A percentile compares a stretch with the other conserved stretches of the same genome.
phyloP scores from a whole-genome alignment of 2,888 invertebrate species.

The Hyalella azteca region DNA sequence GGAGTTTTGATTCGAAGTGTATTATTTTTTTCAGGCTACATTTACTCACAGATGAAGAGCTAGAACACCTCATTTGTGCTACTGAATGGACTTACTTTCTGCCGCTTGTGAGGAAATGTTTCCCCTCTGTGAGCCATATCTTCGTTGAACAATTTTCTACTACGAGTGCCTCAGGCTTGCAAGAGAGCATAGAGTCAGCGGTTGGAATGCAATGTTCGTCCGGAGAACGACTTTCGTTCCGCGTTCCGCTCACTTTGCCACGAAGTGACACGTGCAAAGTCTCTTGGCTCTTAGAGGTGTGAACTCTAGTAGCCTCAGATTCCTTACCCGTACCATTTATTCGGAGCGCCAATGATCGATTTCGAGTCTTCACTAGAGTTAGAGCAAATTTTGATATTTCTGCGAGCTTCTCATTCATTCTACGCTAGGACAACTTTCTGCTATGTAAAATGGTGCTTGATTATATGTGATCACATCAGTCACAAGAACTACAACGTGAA shows the following conservation, averaged over 20 bases:
- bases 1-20: no score
- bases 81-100: conserved; percentile 79
- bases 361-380: no score
- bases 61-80: conserved; percentile 80
- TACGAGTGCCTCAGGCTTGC: neutral
- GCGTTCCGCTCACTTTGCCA: conserved; percentile 67
- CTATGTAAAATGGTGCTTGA: no score
- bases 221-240: conserved; percentile 74
- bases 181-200: conserved; percentile 66
- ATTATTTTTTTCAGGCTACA: conserved; percentile 44
- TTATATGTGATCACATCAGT: no score
- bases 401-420: no score
- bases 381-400: no score
- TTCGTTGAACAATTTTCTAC: conserved; percentile 69
- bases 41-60: conserved; percentile 83
- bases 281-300: conserved; percentile 71
- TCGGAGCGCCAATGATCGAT: no score
- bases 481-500: no score
- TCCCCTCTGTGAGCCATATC: conserved; percentile 76
- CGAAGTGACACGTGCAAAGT: conserved; percentile 76
- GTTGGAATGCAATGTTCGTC: conserved; percentile 79
- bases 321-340: no score
- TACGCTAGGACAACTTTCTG: no score
- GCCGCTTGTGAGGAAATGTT: conserved; percentile 82
- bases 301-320: no score